Evolutionary conservation across 1,140 invertebrate genomes (phyloP).

Genomic region (Solen grandis): DNA sequence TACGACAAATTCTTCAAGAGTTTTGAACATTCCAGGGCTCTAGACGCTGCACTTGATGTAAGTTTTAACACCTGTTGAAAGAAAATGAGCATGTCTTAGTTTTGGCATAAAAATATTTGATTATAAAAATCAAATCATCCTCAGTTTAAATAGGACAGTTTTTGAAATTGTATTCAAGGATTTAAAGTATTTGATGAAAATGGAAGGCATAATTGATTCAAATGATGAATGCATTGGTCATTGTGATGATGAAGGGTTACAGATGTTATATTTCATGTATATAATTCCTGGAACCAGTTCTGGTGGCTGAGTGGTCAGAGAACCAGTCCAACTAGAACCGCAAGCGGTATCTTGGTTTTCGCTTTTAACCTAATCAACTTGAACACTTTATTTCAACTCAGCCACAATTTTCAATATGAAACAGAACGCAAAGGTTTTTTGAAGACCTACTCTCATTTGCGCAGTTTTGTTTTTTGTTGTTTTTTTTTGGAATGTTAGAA

Average conservation of each 20-base stretch:
- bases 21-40: conserved; percentile 91
- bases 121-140: neutral
- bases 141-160: neutral
- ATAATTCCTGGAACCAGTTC: too few species aligned
- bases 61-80: conserved; percentile 27
- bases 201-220: neutral
- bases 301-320: neutral
- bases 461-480: too few species aligned
- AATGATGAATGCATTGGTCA: neutral
- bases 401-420: too few species aligned
- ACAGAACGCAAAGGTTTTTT: too few species aligned
- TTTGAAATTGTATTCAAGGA: neutral
- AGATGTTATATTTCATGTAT: neutral
- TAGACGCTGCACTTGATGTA: conserved; percentile 87
- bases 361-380: too few species aligned
- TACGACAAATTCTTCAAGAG: conserved; percentile 88
- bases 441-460: too few species aligned
- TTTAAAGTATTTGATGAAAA: neutral
- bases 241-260: neutral
- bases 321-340: too few species aligned
- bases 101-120: neutral
- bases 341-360: too few species aligned
- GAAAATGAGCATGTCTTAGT: neutral
- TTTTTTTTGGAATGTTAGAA: too few species aligned
- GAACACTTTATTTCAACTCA: too few species aligned